A percentile compares a stretch with the other conserved stretches of the same genome.
Evolutionary conservation across 2,113 vertebrate species (phyloP).

Genomic region (Thunnus thynnus): DNA sequence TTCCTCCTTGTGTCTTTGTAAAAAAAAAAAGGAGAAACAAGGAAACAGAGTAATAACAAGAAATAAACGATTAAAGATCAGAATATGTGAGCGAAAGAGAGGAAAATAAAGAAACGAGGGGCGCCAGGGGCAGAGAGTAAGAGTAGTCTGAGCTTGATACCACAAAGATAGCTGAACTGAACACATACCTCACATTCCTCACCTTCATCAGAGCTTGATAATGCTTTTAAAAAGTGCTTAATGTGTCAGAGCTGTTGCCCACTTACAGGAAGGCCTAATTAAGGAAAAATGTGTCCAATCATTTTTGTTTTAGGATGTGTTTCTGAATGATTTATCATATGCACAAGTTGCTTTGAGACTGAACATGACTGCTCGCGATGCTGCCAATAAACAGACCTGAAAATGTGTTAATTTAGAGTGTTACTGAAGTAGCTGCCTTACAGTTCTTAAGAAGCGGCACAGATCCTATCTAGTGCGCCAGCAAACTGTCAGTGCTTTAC

Average conservation of each 20-base stretch:
- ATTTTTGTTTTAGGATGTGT: background rate
- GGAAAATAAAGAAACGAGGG: slow-evolving; percentile 18
- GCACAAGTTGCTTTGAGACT: slow-evolving; percentile 17
- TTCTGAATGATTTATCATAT: slow-evolving; percentile 6
- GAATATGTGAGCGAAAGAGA: background rate
- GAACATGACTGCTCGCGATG: slow-evolving; percentile 2
- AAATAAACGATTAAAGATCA: background rate
- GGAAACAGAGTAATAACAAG: background rate
- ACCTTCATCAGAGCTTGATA: slow-evolving; percentile 88
- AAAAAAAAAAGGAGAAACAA: background rate
- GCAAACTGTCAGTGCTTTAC: slow-evolving; percentile 19
- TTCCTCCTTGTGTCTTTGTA: background rate
- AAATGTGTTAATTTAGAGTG: background rate
- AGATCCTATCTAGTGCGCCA: slow-evolving; percentile 2
- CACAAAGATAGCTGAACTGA: slow-evolving; percentile 73
- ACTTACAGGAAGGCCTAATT: slow-evolving; percentile 15
- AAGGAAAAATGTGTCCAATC: slow-evolving; percentile 20
- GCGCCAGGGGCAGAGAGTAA: background rate
- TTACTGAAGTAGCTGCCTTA: background rate
- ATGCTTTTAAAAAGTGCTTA: slow-evolving; percentile 83
- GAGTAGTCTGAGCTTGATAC: slow-evolving; percentile 60
- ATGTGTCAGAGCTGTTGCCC: slow-evolving; percentile 56
- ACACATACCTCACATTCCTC: slow-evolving; percentile 90
- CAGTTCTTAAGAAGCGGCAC: slow-evolving; percentile 7
- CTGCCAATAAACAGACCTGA: slow-evolving; percentile 5